Conservation (phyloP, 2,113 vertebrate genomes). For the Holacanthus passer region DNA sequence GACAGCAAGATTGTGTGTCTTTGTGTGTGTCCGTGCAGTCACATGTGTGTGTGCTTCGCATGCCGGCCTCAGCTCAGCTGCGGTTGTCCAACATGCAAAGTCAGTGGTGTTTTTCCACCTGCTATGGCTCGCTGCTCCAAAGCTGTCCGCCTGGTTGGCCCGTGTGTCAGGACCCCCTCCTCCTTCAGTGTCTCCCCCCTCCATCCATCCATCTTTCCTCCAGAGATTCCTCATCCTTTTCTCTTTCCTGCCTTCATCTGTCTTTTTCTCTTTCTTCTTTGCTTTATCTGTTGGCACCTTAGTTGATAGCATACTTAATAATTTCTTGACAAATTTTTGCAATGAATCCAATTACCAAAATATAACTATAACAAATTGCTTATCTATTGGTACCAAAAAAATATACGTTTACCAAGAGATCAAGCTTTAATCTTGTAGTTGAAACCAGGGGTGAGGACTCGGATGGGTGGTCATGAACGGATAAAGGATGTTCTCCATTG, state of each 20-base stretch:
- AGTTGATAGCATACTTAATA: neutral
- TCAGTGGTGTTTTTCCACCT: conserved; percentile 43
- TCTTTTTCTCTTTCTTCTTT: neutral
- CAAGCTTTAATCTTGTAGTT: neutral
- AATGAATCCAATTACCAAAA: too few species aligned
- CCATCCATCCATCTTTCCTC: neutral
- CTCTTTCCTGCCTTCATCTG: neutral
- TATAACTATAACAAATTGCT: neutral
- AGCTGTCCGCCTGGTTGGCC: conserved; percentile 7
- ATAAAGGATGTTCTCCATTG: conserved; percentile 37
- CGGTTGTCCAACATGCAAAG: conserved; percentile 56
- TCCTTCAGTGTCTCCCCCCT: neutral
- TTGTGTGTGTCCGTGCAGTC: neutral
- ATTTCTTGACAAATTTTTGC: neutral
- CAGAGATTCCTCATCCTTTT: neutral
- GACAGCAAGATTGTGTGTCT: neutral
- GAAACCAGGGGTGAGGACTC: conserved; percentile 25
- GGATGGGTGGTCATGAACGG: conserved; percentile 30
- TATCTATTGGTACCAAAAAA: neutral
- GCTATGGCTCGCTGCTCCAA: conserved; percentile 1
- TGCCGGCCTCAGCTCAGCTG: conserved; percentile 19
- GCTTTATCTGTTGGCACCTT: neutral
- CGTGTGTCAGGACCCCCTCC: conserved; percentile 4
- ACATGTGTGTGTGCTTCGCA: conserved; percentile 42
- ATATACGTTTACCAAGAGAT: neutral